Conservation (phyloP, 2,797 vertebrate species). For the Phalloptychus januarius region DNA sequence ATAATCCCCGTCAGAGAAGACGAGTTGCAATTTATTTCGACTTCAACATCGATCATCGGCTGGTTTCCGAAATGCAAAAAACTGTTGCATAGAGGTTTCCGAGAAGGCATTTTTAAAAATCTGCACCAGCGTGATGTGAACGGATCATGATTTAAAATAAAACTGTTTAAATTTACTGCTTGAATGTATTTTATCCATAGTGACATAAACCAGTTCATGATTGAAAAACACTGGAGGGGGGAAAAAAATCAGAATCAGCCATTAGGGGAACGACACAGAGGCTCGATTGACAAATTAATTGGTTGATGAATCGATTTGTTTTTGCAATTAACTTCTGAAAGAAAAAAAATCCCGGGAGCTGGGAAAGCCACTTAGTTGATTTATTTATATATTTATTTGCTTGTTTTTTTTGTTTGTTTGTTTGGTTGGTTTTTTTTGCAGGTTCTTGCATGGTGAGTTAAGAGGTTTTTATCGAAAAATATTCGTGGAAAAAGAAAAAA, state of each 20-base stretch:
- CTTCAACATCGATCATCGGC: neutral
- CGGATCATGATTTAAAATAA: neutral
- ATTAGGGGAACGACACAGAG: neutral
- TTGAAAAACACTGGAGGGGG: neutral
- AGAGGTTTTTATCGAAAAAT: neutral
- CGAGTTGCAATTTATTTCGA: neutral
- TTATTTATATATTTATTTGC: neutral
- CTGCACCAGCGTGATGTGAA: neutral
- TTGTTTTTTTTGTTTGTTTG: too few relatives aligned
- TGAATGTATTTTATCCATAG: neutral
- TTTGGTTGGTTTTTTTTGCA: too few relatives aligned
- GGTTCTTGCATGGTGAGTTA: neutral
- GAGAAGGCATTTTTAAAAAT: neutral
- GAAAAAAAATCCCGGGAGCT: neutral
- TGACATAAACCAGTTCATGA: neutral
- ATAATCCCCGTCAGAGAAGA: neutral
- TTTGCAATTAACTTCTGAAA: neutral
- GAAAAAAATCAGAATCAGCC: neutral
- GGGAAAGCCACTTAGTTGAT: neutral
- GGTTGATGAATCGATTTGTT: neutral
- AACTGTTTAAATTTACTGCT: neutral
- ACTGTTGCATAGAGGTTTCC: neutral
- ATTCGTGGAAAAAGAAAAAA: neutral
- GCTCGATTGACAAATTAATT: slow-evolving; percentile 4
- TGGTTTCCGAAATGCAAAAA: neutral